Percentiles rank a stretch among this genome's conserved stretches.
Evolutionary conservation across 1,140 invertebrate species (phyloP).

Genomic region (Lutraria rhynchaena): DNA sequence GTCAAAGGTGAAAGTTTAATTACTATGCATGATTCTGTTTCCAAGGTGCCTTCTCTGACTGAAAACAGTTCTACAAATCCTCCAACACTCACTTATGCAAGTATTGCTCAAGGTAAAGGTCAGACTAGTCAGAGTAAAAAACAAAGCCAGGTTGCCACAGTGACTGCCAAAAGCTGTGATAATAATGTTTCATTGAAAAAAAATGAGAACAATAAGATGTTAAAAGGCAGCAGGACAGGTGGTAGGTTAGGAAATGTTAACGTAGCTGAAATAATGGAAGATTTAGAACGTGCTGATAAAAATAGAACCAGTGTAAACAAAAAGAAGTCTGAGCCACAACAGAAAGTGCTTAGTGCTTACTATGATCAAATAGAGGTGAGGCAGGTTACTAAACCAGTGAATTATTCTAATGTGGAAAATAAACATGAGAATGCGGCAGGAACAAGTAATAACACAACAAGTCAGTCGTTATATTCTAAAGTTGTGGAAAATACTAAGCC

Average conservation of each 20-base stretch:
- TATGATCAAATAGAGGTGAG: no score
- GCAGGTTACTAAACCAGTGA: no score
- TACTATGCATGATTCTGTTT: slow-evolving; percentile 7
- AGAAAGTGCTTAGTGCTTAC: no score
- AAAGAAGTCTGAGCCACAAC: no score
- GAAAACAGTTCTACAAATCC: neutral
- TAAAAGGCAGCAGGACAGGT: neutral
- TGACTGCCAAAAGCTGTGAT: slow-evolving; percentile 37
- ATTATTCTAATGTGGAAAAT: no score
- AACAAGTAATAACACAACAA: no score
- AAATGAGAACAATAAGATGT: neutral
- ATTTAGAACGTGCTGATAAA: slow-evolving; percentile 38
- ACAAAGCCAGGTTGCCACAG: slow-evolving; percentile 8
- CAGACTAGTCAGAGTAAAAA: slow-evolving; percentile 7
- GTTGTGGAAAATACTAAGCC: no score
- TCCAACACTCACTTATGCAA: slow-evolving; percentile 37
- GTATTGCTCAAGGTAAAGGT: slow-evolving; percentile 51
- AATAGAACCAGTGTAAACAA: neutral
- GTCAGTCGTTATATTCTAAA: no score
- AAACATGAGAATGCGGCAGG: no score
- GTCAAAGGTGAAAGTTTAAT: neutral
- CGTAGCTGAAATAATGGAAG: slow-evolving; percentile 40
- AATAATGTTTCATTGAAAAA: slow-evolving; percentile 7
- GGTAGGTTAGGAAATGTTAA: slow-evolving; percentile 18
- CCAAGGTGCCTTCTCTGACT: slow-evolving; percentile 26